Percentiles rank a stretch among this genome's conserved stretches.
Conservation (phyloP, 2,113 vertebrate genomes). For the Corvus hawaiiensis region DNA sequence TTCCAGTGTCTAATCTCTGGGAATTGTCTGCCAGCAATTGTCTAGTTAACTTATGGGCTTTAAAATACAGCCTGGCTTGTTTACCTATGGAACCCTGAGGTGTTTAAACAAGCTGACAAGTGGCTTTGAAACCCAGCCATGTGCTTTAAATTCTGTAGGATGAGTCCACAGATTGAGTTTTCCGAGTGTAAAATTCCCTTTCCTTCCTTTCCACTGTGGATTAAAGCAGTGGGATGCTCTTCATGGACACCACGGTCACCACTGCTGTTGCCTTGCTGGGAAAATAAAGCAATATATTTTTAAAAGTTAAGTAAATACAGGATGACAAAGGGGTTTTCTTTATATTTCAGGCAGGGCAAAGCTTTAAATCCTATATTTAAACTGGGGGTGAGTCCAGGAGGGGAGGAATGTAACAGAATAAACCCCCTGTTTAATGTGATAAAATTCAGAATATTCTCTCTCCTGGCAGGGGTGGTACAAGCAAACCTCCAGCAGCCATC, state of each 20-base stretch:
- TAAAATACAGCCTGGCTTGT: neutral
- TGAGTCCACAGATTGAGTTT: neutral
- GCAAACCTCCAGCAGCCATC: neutral
- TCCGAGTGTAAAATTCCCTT: neutral
- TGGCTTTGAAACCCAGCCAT: constrained; percentile 1
- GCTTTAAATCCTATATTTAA: neutral
- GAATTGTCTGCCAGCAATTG: neutral
- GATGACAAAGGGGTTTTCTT: neutral
- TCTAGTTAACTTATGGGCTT: neutral
- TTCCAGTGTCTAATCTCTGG: neutral
- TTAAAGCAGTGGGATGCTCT: neutral
- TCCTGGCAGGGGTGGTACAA: accelerated
- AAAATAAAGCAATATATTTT: neutral
- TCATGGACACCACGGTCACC: accelerated
- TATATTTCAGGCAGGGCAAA: neutral
- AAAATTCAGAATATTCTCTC: neutral
- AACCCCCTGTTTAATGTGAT: neutral
- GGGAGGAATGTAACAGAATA: neutral
- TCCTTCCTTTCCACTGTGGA: neutral
- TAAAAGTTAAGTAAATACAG: neutral
- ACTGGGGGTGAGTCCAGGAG: neutral
- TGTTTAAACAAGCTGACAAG: constrained; percentile 25
- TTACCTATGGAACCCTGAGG: neutral
- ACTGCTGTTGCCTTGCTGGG: neutral
- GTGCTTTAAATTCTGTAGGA: neutral